Conservation (phyloP, 2,888 invertebrate genomes). For the Allacma fusca region DNA sequence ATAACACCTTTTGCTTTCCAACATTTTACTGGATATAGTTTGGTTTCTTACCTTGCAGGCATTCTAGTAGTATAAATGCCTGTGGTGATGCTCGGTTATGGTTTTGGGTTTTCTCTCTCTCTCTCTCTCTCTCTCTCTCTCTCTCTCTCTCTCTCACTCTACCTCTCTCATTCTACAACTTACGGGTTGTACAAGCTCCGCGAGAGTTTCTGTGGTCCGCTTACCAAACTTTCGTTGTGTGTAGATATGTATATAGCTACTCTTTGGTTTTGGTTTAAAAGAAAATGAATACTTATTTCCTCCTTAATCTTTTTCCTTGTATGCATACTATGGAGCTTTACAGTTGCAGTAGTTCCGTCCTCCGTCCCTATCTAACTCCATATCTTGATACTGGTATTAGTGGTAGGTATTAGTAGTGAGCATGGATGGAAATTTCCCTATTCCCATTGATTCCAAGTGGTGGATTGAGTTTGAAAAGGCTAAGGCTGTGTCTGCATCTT, state of each 20-base stretch:
- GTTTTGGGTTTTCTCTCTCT: constrained; percentile 39
- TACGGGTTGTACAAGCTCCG: background rate
- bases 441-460: too few relatives aligned
- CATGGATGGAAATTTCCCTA: too few relatives aligned
- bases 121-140: background rate
- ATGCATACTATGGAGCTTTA: background rate
- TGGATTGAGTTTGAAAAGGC: too few relatives aligned
- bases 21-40: constrained; percentile 6
- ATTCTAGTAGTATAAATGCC: constrained; percentile 35
- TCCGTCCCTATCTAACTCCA: too few relatives aligned
- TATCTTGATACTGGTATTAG: too few relatives aligned
- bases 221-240: background rate
- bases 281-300: background rate
- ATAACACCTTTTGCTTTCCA: constrained; percentile 5
- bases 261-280: constrained; percentile 12
- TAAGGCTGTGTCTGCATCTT: too few relatives aligned
- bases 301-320: background rate
- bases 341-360: too few relatives aligned
- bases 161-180: background rate
- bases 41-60: constrained; percentile 29
- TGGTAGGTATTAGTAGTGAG: too few relatives aligned
- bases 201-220: constrained; percentile 16
- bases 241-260: too few relatives aligned
- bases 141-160: constrained; percentile 17
- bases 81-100: constrained; percentile 45